phyloP scores from a whole-genome alignment of 2,113 vertebrate genomes.

The Progne subis region DNA sequence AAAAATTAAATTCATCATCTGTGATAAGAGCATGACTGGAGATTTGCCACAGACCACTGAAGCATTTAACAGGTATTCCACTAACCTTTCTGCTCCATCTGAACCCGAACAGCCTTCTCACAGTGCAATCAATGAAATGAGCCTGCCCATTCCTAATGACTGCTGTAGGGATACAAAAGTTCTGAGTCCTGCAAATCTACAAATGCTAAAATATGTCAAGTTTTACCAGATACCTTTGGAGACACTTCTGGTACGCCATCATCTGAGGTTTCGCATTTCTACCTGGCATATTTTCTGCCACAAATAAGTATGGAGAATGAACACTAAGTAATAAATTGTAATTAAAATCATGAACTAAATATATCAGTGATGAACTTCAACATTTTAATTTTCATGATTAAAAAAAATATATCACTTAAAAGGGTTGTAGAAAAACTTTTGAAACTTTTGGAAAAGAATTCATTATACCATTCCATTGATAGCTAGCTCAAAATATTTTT shows the following conservation, averaged over 20 bases:
- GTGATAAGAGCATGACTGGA: constrained; percentile 17
- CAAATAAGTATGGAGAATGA: not conserved
- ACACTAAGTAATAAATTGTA: not conserved
- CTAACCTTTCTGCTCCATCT: constrained; percentile 54
- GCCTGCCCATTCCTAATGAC: not conserved
- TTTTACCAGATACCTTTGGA: not conserved
- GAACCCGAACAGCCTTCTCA: constrained; percentile 1
- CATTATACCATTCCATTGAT: not conserved
- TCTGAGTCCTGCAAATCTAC: not conserved
- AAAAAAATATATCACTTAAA: no score
- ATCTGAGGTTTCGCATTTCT: not conserved
- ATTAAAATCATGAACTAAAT: not conserved
- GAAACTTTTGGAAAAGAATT: not conserved
- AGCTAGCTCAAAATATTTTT: not conserved
- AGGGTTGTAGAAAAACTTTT: not conserved
- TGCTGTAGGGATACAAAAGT: not conserved
- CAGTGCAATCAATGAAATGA: constrained; percentile 15
- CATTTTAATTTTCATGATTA: not conserved
- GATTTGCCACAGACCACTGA: constrained; percentile 35
- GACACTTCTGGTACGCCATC: not conserved
- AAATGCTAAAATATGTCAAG: not conserved
- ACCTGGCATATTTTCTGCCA: not conserved
- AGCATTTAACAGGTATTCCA: constrained; percentile 33
- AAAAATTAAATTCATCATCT: constrained; percentile 24
- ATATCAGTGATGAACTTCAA: not conserved